A percentile compares a stretch with the other conserved stretches of the same genome.
These are phyloP conservation scores for Arvicanthis niloticus DNA, from an alignment of 2,113 vertebrate genomes.

Conservation along the genomic window DNA sequence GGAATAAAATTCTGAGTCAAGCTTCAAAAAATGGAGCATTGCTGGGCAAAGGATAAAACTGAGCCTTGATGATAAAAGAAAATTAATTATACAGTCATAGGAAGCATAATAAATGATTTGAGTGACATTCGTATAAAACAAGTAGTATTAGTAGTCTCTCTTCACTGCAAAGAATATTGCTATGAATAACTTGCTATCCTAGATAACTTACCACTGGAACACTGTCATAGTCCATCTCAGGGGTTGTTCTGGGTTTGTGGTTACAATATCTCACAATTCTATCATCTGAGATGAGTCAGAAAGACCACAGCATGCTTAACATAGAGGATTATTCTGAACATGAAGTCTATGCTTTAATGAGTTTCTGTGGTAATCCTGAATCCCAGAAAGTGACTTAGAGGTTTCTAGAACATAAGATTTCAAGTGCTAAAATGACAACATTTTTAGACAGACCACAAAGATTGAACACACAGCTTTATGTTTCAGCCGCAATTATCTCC, in stretches of 20 bases:
- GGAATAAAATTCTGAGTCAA: slow-evolving; percentile 5
- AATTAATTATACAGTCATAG: slow-evolving; percentile 32
- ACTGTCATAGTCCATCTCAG: neutral
- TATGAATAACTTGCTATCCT: slow-evolving; percentile 33
- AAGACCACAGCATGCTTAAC: neutral
- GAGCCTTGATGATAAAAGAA: slow-evolving; percentile 45
- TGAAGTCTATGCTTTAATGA: neutral
- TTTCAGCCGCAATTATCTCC: neutral
- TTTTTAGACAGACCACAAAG: neutral
- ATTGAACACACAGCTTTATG: neutral
- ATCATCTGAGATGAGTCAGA: slow-evolving; percentile 26
- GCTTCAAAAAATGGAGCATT: neutral
- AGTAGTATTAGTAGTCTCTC: neutral
- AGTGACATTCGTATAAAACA: neutral
- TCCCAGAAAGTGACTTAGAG: neutral
- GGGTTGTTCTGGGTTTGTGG: slow-evolving; percentile 12
- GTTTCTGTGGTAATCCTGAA: slow-evolving; percentile 2
- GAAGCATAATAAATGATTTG: neutral
- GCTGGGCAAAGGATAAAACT: slow-evolving; percentile 24
- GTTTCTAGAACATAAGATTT: neutral
- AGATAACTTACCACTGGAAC: neutral
- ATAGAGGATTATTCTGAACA: neutral
- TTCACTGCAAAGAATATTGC: slow-evolving; percentile 7
- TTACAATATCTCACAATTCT: neutral
- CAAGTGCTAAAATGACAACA: neutral